Conservation (phyloP, 92 coral and sea anemone species). For the Siderastrea radians region DNA sequence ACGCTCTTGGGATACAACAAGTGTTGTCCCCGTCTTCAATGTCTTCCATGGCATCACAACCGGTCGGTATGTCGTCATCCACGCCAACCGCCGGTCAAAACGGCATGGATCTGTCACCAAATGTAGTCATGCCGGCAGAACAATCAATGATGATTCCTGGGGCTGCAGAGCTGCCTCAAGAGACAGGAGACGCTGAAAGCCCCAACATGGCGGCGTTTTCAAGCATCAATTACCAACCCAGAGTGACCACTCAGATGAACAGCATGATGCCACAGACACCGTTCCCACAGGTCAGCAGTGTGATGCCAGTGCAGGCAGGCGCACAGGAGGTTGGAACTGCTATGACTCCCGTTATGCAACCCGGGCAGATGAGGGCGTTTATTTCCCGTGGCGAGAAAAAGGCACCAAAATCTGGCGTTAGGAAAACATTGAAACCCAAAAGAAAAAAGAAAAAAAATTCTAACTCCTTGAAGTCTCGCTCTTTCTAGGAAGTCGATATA, state of each 20-base stretch:
- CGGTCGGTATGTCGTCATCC: background rate
- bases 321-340: background rate
- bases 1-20: constrained; percentile 14
- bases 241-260: constrained; percentile 16
- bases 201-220: constrained; percentile 21
- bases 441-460: background rate
- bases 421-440: background rate
- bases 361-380: constrained; percentile 21
- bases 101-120: constrained; percentile 35
- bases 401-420: background rate
- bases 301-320: constrained; percentile 23
- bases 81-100: constrained; percentile 3
- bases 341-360: constrained; percentile 29
- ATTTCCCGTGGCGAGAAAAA: background rate
- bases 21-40: background rate
- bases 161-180: constrained; percentile 10
- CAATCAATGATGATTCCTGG: constrained; percentile 18
- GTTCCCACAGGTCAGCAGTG: constrained; percentile 28
- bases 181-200: background rate
- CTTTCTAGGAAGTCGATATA: too few relatives aligned
- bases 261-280: constrained; percentile 35
- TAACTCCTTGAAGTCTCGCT: background rate
- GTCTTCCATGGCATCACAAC: constrained; percentile 19
- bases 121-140: constrained; percentile 30
- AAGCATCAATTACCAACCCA: constrained; percentile 1